Evolutionary conservation across 2,797 vertebrate species (phyloP), one percentile per base, ranked within the genome.

Genomic region (Helarctos malayanus): DNA sequence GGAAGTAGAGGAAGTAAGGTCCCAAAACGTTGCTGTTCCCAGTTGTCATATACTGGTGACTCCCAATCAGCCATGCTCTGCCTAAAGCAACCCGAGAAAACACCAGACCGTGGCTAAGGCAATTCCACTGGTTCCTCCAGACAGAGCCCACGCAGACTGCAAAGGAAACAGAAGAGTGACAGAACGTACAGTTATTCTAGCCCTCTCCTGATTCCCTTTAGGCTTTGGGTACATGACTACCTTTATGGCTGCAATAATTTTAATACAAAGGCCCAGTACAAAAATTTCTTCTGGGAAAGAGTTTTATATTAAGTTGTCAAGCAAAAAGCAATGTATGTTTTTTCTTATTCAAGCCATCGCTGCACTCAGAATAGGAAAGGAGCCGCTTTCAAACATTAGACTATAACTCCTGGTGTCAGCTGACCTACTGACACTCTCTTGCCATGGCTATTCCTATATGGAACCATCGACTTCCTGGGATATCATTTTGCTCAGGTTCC

Each of bases 371-470:
- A 90, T 3, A 83, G 68, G 27, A 78, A 86, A 89, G n/a, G 2
- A 32, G 23, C 23, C 93, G 10, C 68, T 95, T 96, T 94, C 54
- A 86, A 90, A 95, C 8, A 84, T 82, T 63, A 95, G n/a, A 90
- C 59, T 35, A 16, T 3, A 88, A 79, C 10, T 96, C 80, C 89
- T 52, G 95, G 52, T 49, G 91, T 93, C 59, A 65, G 80, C 19
- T 89, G 86, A 97, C 80, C 89, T 96, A 90, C 57, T 89, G 94
- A 93, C 89, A 59, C 87, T 92, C 63, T 49, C 35, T 56, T 96
- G 91, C 91, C 41, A 78, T n/a, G 45, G 88, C 73, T 41, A 54
- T 41, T 89, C 29, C 19, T 41, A 19, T 2, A 76, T 19, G 69
- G 19, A 94, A 91, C 63, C 27, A 59, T 65, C 91, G 73, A 69